Conservation (phyloP, 1,140 invertebrate genomes). For the Thalassaphorura encarpata region DNA sequence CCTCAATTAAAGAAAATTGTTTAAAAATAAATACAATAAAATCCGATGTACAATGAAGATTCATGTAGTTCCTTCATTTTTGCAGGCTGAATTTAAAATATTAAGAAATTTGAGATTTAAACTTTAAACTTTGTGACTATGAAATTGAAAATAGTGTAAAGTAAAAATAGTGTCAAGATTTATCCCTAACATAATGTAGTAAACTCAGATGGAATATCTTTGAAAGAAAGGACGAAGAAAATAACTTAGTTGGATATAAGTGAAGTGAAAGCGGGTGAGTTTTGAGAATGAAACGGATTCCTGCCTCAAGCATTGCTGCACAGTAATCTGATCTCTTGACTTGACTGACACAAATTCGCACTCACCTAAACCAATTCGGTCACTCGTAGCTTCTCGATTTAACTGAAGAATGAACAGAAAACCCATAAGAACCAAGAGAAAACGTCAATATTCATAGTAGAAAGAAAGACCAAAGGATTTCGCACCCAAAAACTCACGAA, state of each 20-base stretch:
- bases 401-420: slow-evolving; percentile 94
- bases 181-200: too few species aligned
- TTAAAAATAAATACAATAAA: background rate
- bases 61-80: too few species aligned
- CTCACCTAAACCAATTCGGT: slow-evolving; percentile 58
- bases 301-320: too few species aligned
- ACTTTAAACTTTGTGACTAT: too few species aligned
- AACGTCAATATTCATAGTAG: slow-evolving; percentile 52
- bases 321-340: background rate
- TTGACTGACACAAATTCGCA: background rate
- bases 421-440: slow-evolving; percentile 83
- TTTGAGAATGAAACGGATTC: slow-evolving; percentile 1
- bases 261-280: too few species aligned
- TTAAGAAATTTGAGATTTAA: too few species aligned
- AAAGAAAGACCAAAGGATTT: slow-evolving; percentile 88
- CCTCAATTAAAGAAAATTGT: slow-evolving; percentile 50
- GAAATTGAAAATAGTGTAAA: too few species aligned
- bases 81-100: too few species aligned
- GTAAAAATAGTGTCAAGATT: too few species aligned
- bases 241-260: too few species aligned
- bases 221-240: too few species aligned
- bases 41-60: background rate
- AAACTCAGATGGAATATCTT: too few species aligned
- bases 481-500: slow-evolving; percentile 98
- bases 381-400: slow-evolving; percentile 82